Percentiles rank a stretch among this genome's conserved stretches.
Conservation (phyloP, 2,888 invertebrate species). For the Empis stercorea region DNA sequence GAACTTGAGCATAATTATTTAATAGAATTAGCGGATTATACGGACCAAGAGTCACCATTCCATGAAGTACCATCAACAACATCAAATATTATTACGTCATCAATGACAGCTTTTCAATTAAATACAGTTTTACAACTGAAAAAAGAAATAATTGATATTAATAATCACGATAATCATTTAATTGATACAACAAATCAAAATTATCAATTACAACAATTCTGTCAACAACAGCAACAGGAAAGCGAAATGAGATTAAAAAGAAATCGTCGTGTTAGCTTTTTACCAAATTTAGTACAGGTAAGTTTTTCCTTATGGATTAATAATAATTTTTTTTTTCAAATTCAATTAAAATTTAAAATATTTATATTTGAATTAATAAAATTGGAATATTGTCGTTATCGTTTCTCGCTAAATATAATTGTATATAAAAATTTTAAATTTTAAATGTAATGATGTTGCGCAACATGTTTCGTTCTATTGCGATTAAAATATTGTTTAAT, state of each 20-base stretch:
- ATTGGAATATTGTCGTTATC: no score
- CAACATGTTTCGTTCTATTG: no score
- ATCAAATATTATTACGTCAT: conserved; percentile 9
- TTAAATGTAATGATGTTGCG: no score
- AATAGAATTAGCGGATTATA: conserved; percentile 16
- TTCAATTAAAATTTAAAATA: no score
- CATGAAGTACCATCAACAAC: conserved; percentile 12
- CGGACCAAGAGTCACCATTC: conserved; percentile 16
- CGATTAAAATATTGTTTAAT: no score
- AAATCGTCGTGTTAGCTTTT: conserved; percentile 35
- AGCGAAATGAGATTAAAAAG: conserved; percentile 32
- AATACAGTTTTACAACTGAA: conserved; percentile 4
- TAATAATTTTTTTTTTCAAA: no score
- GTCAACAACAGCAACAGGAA: conserved; percentile 9
- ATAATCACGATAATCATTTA: neutral
- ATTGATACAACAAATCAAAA: neutral
- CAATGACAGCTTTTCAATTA: conserved; percentile 10
- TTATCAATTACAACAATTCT: conserved; percentile 5
- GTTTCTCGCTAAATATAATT: no score
- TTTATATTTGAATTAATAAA: no score
- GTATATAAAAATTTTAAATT: no score
- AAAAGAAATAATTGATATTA: conserved; percentile 1
- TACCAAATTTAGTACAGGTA: conserved; percentile 34
- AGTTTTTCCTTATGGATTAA: conserved; percentile 16
- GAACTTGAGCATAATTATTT: conserved; percentile 14